Conservation (phyloP, 2,888 invertebrate species). For the Hedychridium roseum region DNA sequence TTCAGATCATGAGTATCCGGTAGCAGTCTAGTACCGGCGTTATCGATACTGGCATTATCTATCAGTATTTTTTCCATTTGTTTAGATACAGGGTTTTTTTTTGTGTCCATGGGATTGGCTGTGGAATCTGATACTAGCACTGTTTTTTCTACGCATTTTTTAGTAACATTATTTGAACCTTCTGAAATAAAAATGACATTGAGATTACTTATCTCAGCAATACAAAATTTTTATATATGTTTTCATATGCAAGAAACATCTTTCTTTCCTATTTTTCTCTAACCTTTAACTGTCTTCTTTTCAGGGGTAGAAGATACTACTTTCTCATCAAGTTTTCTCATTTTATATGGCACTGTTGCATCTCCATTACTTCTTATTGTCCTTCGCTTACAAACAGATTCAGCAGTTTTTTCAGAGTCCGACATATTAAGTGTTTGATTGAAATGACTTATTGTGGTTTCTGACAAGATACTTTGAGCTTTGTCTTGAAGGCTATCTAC, state of each 20-base stretch:
- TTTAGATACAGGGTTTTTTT: neutral
- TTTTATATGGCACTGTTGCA: slow-evolving; percentile 21
- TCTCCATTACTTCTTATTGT: neutral
- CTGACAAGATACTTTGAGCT: too few species aligned
- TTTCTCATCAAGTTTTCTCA: slow-evolving; percentile 13
- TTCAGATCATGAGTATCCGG: neutral
- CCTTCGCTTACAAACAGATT: slow-evolving; percentile 19
- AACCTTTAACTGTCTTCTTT: neutral
- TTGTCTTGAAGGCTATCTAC: too few species aligned
- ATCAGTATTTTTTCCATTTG: neutral
- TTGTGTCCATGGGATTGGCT: too few species aligned
- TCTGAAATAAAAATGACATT: neutral
- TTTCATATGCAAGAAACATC: slow-evolving; percentile 24
- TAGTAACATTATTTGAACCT: neutral
- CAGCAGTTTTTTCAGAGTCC: too few species aligned
- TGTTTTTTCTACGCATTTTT: too few species aligned
- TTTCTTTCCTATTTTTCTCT: slow-evolving; percentile 5
- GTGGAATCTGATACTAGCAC: too few species aligned
- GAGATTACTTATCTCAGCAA: too few species aligned
- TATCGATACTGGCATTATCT: too few species aligned
- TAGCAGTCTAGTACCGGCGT: neutral
- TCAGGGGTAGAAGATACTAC: neutral
- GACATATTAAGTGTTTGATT: neutral
- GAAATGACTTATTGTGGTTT: too few species aligned
- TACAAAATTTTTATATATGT: neutral